Evolutionary conservation across 1,140 invertebrate species (phyloP), one percentile per base, ranked within the genome.

Genomic region (Andrena cerasifolii): DNA sequence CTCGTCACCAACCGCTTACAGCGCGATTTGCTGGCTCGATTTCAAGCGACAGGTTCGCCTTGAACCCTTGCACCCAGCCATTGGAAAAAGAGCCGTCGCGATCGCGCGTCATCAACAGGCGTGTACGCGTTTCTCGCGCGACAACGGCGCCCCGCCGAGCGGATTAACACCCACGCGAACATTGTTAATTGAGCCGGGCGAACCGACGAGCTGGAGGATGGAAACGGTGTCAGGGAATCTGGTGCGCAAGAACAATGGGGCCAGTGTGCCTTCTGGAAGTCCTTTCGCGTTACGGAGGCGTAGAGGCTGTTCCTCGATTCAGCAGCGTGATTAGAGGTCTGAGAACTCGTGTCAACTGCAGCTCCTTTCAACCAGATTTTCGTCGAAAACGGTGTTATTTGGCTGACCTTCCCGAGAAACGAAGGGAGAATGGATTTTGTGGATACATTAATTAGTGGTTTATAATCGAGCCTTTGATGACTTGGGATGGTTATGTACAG

Each of bases 1-100:
- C 67, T 73, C 71, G 67, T 78, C 83, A 68, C 51, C 67, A 61
- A 73, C 58, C 80, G 65, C 61, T 49, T 68, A 43, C 58, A 61
- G 62, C 40, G 80, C 82, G 58, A 74, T 66, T 79, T 72, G 81
- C 84, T 83, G 82, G 47, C 72, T 86, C 80, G 70, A 86, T 89
- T 86, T 88, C 84, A 81, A 85, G 26, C 70, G 59, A 83, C 79
- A 76, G 18, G 83, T 83, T 88, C 78, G 63, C 83, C 84, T 85
- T 88, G 88, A 86, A 71, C 76, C 31, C 31, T 8, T 14, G 8
- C 45, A n/a, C 16, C 8, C 40, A 36, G 31, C 26, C n/a, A 40
- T 16, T 33, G 16, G 6, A 12, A 61, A 65, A 26, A 65, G 40
- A 8, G 26, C 21, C 28, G 49, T 7, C 56, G 14, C 33, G 26